phyloP scores from a whole-genome alignment of 1,140 invertebrate genomes.

The Camponotus vicinus region DNA sequence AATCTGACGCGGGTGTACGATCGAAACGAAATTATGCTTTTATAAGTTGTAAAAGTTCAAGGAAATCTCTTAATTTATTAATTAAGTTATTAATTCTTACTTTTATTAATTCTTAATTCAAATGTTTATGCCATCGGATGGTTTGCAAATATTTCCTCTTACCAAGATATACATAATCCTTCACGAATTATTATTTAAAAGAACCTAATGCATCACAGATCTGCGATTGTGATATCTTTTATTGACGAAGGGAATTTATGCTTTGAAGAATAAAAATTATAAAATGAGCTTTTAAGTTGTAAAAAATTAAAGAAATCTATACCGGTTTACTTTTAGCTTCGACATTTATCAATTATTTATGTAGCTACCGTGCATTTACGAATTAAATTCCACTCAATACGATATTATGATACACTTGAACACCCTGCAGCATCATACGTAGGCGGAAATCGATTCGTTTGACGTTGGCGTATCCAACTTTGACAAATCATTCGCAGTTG shows the following conservation, averaged over 20 bases:
- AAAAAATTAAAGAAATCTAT: background rate
- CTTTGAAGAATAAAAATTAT: background rate
- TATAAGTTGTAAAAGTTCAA: no score
- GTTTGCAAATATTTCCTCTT: no score
- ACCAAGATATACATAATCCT: no score
- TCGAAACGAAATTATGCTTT: background rate
- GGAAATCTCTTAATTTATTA: no score
- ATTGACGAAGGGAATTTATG: background rate
- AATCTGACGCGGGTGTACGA: no score
- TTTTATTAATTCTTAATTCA: no score
- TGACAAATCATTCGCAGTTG: slow-evolving; percentile 35
- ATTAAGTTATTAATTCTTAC: no score
- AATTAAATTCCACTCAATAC: background rate
- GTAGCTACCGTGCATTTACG: background rate
- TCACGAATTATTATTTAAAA: no score
- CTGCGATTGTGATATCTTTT: no score
- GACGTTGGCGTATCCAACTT: background rate
- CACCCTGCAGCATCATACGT: background rate
- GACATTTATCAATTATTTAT: background rate
- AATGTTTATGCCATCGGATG: no score
- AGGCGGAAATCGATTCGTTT: slow-evolving; percentile 31
- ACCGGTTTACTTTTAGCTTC: background rate
- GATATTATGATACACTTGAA: background rate
- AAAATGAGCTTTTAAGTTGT: background rate
- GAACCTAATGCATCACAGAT: no score